These are phyloP conservation scores for Pinna nobilis DNA, from an alignment of 1,140 invertebrate genomes.

Conservation along the genomic window DNA sequence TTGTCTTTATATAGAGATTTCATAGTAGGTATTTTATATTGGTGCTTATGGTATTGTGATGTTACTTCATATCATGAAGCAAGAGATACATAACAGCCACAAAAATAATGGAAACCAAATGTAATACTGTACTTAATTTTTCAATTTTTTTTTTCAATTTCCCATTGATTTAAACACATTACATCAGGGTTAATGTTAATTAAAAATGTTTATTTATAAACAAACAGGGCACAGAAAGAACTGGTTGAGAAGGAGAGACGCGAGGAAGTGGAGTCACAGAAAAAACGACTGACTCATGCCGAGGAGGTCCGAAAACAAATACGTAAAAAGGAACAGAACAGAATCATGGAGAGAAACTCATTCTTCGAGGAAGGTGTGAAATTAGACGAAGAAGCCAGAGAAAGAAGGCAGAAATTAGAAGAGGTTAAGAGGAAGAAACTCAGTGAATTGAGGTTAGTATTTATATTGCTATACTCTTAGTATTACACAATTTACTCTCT, in stretches of 20 bases:
- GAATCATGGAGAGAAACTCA: slow-evolving; percentile 67
- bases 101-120: no score
- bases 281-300: slow-evolving; percentile 63
- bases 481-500: no score
- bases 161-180: no score
- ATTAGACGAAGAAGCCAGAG: slow-evolving; percentile 72
- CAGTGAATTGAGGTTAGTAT: slow-evolving; percentile 69
- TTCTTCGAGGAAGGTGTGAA: slow-evolving; percentile 75
- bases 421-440: slow-evolving; percentile 75
- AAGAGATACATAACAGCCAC: no score
- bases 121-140: no score
- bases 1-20: no score
- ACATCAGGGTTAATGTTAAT: no score
- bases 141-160: no score
- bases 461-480: neutral
- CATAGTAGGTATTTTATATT: no score
- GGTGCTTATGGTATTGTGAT: no score
- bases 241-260: slow-evolving; percentile 72
- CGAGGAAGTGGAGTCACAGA: slow-evolving; percentile 62
- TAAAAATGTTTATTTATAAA: no score
- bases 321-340: slow-evolving; percentile 70
- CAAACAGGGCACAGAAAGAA: slow-evolving; percentile 73
- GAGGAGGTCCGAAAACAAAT: slow-evolving; percentile 73
- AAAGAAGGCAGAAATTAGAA: slow-evolving; percentile 70
- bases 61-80: no score